Evolutionary conservation across 1,140 invertebrate genomes (phyloP).

Genomic region (Calliopsis andreniformis): DNA sequence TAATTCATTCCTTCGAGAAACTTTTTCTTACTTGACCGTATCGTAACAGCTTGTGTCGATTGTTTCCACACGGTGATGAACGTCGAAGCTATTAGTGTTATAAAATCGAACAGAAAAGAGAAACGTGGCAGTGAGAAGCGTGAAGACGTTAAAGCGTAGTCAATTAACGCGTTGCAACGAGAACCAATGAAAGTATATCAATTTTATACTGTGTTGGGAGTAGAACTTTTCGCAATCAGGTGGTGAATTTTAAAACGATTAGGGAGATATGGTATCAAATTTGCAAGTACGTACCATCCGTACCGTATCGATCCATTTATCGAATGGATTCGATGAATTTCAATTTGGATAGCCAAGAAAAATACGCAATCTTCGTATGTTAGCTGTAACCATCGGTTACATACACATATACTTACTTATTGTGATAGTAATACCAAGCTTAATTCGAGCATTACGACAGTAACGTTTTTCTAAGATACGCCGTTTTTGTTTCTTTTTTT

Average conservation of each 20-base stretch:
- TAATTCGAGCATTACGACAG: not conserved
- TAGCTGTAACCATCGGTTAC: no score
- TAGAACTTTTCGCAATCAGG: no score
- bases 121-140: constrained; percentile 36
- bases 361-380: not conserved
- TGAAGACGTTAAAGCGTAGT: constrained; percentile 35
- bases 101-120: constrained; percentile 28
- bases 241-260: no score
- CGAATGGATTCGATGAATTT: no score
- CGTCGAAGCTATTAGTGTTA: constrained; percentile 17
- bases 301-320: no score
- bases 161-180: not conserved
- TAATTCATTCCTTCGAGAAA: not conserved
- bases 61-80: not conserved
- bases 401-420: constrained; percentile 10
- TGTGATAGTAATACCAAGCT: not conserved
- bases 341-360: no score
- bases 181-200: not conserved
- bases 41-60: not conserved
- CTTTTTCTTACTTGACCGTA: constrained; percentile 5
- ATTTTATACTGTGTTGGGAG: constrained; percentile 10
- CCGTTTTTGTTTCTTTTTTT: constrained; percentile 11
- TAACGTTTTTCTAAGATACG: constrained; percentile 12
- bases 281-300: no score
- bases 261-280: no score